Base-by-base conservation (phyloP, 1,140 invertebrate species). In the Eubasilissa regina region DNA sequence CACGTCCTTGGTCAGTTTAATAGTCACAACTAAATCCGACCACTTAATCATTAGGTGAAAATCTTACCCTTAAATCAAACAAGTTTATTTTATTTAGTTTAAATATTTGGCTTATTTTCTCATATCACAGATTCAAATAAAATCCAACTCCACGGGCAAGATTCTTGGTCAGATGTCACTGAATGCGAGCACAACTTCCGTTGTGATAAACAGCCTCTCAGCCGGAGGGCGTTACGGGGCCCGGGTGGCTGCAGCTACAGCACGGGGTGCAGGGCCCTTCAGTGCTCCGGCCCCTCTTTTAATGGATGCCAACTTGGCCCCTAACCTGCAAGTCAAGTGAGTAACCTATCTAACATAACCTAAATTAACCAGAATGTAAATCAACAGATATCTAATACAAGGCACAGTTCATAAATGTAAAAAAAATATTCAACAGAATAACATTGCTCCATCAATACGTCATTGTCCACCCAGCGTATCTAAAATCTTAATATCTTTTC, bases 131-230 rank as follows among this genome's bases (percentile, higher is more conserved):
- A 91, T 94, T 74, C 92, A 92, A 84, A 91, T 94, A 80, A 92
- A 90, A 81, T 89, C 91, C 86, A 90, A 91, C 75, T 90, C 90
- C 79, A 90, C 91, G 48, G 90, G 90, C 77, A 91, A 91, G 80
- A 86, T 93, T 11, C 85, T 94, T 17, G 92, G 92, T 13, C 93
- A 94, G 82, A 90, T 93, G 86, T 90, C 90, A 1, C 85, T 93
- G 9, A 93, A 94, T 84, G 91, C 92, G 9, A 91, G 91, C 4
- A 92, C 91, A 0, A 92, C 89, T 8, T 91, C 91, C 0, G 88
- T 93, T 0, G 88, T 91, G 7, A 89, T 94, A 15, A 91, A 91
- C 81, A 93, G 92, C 84, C 85, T 95, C 11, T 90, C 90, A 10
- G 86, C 88, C 6, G 92, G 92, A 25, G 88, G 89, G 6, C 85